Evolutionary conservation across 1,140 invertebrate species (phyloP).

Genomic region (Latrodectus geometricus): DNA sequence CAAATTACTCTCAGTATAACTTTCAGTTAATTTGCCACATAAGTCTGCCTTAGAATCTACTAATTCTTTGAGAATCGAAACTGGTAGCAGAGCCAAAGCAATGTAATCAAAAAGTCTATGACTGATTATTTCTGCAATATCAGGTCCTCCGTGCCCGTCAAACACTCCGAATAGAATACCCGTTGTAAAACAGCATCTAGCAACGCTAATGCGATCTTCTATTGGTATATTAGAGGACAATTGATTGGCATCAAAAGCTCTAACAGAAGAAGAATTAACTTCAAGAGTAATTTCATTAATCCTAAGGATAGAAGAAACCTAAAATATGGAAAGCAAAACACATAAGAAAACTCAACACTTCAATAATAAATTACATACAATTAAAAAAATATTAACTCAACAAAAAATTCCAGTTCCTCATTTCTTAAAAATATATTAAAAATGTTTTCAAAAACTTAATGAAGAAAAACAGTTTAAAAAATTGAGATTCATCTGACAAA

Average conservation of each 20-base stretch:
- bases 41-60: constrained; percentile 62
- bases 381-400: too few species aligned
- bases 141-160: constrained; percentile 92
- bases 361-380: not conserved
- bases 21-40: constrained; percentile 53
- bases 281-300: constrained; percentile 85
- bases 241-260: constrained; percentile 94
- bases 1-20: constrained; percentile 14
- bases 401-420: too few species aligned
- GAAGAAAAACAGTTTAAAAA: too few species aligned
- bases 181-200: constrained; percentile 77
- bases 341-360: not conserved
- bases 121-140: constrained; percentile 83
- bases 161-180: constrained; percentile 91
- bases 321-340: constrained; percentile 64
- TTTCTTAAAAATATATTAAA: too few species aligned
- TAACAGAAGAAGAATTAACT: constrained; percentile 77
- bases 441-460: too few species aligned
- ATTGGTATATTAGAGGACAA: constrained; percentile 93
- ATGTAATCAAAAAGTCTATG: constrained; percentile 91
- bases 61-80: constrained; percentile 67
- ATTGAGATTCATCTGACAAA: too few species aligned
- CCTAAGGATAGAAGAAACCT: constrained; percentile 82
- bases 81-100: constrained; percentile 77
- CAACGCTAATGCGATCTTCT: constrained; percentile 90